These are phyloP conservation scores for Dichetophora obliterata DNA, from an alignment of 2,888 invertebrate species.

Conservation along the genomic window DNA sequence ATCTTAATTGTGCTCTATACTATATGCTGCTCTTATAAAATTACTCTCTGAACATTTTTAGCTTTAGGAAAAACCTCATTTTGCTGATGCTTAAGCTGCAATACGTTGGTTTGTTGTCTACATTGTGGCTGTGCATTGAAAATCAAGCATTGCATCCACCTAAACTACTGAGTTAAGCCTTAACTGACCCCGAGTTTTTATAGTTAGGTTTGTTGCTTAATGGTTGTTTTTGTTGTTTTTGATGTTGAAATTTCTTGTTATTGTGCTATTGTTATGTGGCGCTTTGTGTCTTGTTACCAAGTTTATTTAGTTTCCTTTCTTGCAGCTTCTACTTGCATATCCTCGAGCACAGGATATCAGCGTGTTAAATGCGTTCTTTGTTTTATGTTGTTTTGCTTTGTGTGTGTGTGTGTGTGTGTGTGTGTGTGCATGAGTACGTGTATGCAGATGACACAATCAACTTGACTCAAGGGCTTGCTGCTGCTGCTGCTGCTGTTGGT, in stretches of 20 bases:
- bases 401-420: conserved; percentile 9
- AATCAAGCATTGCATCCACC: neutral
- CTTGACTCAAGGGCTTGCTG: neutral
- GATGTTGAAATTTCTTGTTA: conserved; percentile 6
- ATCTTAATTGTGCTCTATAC: too few species aligned
- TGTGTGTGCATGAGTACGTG: neutral
- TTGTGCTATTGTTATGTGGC: neutral
- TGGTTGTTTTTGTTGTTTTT: conserved; percentile 22
- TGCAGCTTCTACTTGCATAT: neutral
- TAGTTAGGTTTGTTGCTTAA: conserved; percentile 10
- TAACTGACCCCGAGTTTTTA: conserved; percentile 17
- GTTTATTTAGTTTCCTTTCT: neutral
- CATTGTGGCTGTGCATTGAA: too few species aligned
- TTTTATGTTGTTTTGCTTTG: neutral
- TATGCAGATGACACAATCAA: too few species aligned
- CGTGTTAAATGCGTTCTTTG: neutral
- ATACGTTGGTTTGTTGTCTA: too few species aligned
- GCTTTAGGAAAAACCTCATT: too few species aligned
- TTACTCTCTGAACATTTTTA: too few species aligned
- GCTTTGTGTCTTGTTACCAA: neutral
- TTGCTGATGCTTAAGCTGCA: too few species aligned
- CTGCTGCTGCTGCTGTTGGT: too few species aligned
- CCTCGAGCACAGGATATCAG: neutral
- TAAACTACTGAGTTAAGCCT: neutral
- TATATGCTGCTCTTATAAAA: too few species aligned